These are phyloP conservation scores for Drosophila simulans DNA, from an alignment of 1,140 invertebrate species.

Conservation along the genomic window DNA sequence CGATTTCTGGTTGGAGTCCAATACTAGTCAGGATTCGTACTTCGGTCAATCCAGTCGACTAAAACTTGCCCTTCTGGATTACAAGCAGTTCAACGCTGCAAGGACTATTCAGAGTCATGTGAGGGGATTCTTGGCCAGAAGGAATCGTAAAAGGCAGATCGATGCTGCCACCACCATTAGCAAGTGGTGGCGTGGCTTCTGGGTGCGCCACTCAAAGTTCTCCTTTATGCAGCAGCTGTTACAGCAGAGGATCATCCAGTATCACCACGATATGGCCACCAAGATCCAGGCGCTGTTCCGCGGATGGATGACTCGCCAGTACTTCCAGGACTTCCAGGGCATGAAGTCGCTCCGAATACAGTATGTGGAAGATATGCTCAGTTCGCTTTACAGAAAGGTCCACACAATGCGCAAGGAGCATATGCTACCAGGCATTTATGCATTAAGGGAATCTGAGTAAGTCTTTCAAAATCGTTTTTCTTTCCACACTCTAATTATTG, in stretches of 20 bases:
- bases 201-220: neutral
- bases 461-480: neutral
- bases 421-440: slow-evolving; percentile 23
- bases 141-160: rapidly evolving
- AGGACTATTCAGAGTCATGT: slow-evolving; percentile 48
- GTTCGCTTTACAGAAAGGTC: slow-evolving; percentile 8
- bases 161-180: slow-evolving; percentile 37
- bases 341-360: slow-evolving; percentile 19
- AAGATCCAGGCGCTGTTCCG: slow-evolving; percentile 55
- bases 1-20: neutral
- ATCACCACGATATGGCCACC: slow-evolving; percentile 10
- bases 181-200: slow-evolving; percentile 40
- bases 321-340: slow-evolving; percentile 32
- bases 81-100: slow-evolving; percentile 66
- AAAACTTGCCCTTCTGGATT: slow-evolving; percentile 47
- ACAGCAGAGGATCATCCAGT: slow-evolving; percentile 4
- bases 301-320: slow-evolving; percentile 56
- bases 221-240: neutral
- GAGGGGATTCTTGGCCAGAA: slow-evolving; percentile 40
- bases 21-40: neutral
- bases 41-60: neutral
- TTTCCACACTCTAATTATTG: too few species aligned
- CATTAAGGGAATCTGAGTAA: slow-evolving; percentile 12
- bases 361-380: slow-evolving; percentile 32
- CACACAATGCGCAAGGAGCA: neutral